Evolutionary conservation across 2,888 invertebrate species (phyloP).

Genomic region (Leucania comma): DNA sequence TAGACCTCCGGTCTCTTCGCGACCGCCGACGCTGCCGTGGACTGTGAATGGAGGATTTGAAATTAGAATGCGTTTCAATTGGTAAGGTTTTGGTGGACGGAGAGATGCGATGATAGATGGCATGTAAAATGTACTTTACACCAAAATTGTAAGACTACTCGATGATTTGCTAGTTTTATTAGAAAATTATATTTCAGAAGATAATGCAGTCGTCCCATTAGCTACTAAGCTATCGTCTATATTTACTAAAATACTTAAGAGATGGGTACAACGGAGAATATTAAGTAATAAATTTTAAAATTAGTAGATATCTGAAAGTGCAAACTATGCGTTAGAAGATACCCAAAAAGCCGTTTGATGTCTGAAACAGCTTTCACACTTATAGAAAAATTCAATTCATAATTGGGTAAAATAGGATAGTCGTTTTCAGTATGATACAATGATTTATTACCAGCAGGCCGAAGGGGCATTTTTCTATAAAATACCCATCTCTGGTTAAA

Average conservation of each 20-base stretch:
- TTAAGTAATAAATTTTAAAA: not conserved
- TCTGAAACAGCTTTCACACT: too few species aligned
- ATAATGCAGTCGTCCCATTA: not conserved
- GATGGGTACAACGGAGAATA: not conserved
- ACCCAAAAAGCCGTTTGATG: not conserved
- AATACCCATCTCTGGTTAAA: too few species aligned
- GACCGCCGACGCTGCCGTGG: slow-evolving; percentile 94
- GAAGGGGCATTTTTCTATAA: too few species aligned
- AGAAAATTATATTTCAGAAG: too few species aligned
- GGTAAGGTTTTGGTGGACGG: slow-evolving; percentile 11
- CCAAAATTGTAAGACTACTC: too few species aligned
- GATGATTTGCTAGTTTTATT: too few species aligned
- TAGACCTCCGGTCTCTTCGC: slow-evolving; percentile 89
- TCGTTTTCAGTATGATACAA: too few species aligned
- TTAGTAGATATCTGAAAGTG: not conserved
- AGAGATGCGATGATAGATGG: slow-evolving; percentile 24
- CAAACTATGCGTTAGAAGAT: not conserved
- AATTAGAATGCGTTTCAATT: slow-evolving; percentile 23
- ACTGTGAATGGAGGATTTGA: slow-evolving; percentile 76
- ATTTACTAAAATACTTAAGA: not conserved
- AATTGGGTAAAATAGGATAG: too few species aligned
- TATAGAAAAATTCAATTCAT: too few species aligned
- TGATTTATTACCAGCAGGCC: too few species aligned
- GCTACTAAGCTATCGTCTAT: too few species aligned
- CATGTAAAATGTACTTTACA: too few species aligned